Percentiles rank a stretch among this genome's conserved stretches.
phyloP scores from a whole-genome alignment of 1,140 invertebrate species.

The Halyomorpha halys region DNA sequence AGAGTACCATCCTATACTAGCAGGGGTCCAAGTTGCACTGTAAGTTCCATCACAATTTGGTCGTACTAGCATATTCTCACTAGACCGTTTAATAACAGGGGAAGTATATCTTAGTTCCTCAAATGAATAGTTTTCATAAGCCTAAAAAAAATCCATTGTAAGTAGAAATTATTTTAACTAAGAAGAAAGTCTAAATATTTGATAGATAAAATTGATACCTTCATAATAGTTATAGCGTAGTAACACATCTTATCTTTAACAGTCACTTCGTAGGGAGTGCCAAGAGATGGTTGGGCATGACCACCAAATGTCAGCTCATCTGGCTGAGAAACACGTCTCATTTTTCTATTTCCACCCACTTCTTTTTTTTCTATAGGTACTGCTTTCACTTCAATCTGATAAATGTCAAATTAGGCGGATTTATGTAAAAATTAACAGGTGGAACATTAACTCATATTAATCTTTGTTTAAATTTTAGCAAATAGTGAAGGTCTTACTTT shows the following conservation, averaged over 20 bases:
- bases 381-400: constrained; percentile 58
- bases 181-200: too few relatives aligned
- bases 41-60: constrained; percentile 80
- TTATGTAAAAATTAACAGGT: background rate
- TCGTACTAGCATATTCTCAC: constrained; percentile 74
- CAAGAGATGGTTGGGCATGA: constrained; percentile 52
- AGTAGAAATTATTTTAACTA: too few relatives aligned
- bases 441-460: background rate
- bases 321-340: constrained; percentile 48
- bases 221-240: constrained; percentile 89
- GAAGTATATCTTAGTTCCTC: constrained; percentile 84
- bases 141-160: constrained; percentile 39
- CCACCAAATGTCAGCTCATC: constrained; percentile 62
- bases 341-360: constrained; percentile 42
- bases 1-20: constrained; percentile 77
- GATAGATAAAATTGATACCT: constrained; percentile 39
- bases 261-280: constrained; percentile 76
- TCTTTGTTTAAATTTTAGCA: background rate
- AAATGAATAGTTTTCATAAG: constrained; percentile 90
- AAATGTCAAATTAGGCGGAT: background rate
- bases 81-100: constrained; percentile 57
- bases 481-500: constrained; percentile 47
- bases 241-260: constrained; percentile 86
- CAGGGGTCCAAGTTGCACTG: constrained; percentile 84
- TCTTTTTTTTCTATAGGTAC: constrained; percentile 57